A percentile compares a stretch with the other conserved stretches of the same genome.
These are phyloP conservation scores for Sebastes miniatus DNA, from an alignment of 2,797 vertebrate species.

Conservation along the genomic window DNA sequence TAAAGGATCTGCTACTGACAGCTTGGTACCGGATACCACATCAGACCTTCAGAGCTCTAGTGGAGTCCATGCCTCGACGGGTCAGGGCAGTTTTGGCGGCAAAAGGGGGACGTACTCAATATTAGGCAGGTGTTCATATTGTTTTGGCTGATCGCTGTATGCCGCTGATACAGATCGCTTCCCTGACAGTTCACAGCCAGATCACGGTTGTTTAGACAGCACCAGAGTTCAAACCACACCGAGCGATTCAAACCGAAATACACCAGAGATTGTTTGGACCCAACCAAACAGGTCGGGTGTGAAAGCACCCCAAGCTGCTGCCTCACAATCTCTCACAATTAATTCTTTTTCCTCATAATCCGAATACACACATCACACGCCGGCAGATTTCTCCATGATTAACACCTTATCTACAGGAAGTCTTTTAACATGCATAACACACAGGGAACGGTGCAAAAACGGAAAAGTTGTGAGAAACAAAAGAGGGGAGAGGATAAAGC, in stretches of 20 bases:
- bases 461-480: constrained; percentile 43
- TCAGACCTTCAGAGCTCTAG: not conserved
- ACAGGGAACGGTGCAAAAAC: not conserved
- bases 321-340: not conserved
- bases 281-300: not conserved
- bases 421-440: not conserved
- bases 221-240: not conserved
- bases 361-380: not conserved
- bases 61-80: not conserved
- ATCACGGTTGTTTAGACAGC: not conserved
- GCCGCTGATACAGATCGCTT: not conserved
- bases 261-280: not conserved
- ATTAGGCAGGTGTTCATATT: not conserved
- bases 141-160: not conserved
- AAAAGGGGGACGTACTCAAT: not conserved
- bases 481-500: constrained; percentile 28
- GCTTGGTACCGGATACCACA: not conserved
- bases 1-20: not conserved
- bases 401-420: not conserved
- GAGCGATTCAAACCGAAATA: not conserved
- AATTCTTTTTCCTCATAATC: not conserved
- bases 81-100: not conserved
- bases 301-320: not conserved
- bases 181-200: not conserved
- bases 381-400: not conserved